Conservation (phyloP, 2,888 invertebrate species). For the Dione vanillae region DNA sequence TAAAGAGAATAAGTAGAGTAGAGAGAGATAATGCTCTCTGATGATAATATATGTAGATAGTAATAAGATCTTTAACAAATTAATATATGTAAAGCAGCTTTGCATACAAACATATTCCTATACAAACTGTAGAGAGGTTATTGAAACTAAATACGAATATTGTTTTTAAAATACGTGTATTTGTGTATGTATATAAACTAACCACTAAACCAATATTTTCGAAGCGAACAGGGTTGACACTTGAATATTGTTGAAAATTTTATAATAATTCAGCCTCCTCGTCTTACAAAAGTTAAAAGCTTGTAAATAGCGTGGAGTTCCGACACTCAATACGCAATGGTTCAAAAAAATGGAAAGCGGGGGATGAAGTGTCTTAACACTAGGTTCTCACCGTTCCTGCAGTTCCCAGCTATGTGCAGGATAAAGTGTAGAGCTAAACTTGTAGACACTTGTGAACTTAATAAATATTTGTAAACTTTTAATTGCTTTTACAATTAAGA, state of each 20-base stretch:
- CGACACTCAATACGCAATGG: neutral
- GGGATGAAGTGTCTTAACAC: no score
- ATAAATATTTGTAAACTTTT: no score
- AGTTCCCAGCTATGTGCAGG: no score
- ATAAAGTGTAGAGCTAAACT: neutral
- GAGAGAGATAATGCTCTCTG: neutral
- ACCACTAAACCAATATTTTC: constrained; percentile 10
- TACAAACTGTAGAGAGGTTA: neutral
- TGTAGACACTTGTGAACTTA: no score
- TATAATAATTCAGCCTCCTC: no score
- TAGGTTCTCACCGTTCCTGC: no score
- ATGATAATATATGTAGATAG: neutral
- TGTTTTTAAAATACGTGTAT: neutral
- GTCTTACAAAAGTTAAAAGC: no score
- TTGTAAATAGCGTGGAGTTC: neutral
- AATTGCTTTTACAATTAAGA: no score
- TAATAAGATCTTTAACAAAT: neutral
- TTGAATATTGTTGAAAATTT: neutral
- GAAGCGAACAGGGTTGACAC: neutral
- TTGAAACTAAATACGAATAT: constrained; percentile 10
- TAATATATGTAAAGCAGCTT: constrained; percentile 12
- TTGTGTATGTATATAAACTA: neutral
- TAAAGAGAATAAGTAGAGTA: no score
- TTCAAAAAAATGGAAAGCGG: neutral
- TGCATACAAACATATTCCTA: constrained; percentile 6